Percentiles rank a stretch among this genome's conserved stretches.
These are phyloP conservation scores for Elaphurus davidianus DNA, from an alignment of 2,113 vertebrate species.

Conservation along the genomic window DNA sequence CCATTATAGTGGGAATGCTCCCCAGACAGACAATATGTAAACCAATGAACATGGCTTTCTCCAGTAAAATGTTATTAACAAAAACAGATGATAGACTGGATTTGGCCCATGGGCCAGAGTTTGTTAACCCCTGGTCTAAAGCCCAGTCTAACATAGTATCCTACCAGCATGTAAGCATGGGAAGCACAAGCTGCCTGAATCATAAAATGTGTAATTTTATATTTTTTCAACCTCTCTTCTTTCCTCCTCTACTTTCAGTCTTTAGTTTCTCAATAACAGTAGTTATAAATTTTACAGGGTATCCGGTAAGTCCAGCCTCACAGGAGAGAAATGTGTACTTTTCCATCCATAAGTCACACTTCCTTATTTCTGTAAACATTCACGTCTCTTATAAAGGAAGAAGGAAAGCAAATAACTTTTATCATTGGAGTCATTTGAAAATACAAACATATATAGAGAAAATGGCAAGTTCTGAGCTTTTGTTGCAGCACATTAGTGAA, in stretches of 20 bases:
- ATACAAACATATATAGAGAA: background rate
- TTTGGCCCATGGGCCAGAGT: background rate
- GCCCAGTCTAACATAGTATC: background rate
- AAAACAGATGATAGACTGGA: background rate
- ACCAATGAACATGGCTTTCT: background rate
- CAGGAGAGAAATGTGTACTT: background rate
- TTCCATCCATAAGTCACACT: background rate
- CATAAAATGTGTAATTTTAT: background rate
- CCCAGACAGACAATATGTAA: background rate
- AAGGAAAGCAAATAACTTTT: background rate
- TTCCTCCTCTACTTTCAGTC: background rate
- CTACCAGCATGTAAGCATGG: background rate
- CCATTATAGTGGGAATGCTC: background rate
- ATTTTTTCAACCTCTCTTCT: background rate
- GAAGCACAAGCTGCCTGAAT: background rate
- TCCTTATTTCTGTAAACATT: background rate
- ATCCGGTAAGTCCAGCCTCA: background rate
- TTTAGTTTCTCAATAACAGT: background rate
- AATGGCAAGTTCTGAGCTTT: background rate
- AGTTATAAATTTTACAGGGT: background rate
- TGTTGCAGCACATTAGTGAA: background rate
- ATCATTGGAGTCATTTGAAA: background rate
- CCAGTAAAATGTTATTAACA: slow-evolving; percentile 14
- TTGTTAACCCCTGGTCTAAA: background rate
- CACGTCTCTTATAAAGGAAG: background rate